phyloP scores from a whole-genome alignment of 2,113 vertebrate genomes.

The Sisor rabdophorus region DNA sequence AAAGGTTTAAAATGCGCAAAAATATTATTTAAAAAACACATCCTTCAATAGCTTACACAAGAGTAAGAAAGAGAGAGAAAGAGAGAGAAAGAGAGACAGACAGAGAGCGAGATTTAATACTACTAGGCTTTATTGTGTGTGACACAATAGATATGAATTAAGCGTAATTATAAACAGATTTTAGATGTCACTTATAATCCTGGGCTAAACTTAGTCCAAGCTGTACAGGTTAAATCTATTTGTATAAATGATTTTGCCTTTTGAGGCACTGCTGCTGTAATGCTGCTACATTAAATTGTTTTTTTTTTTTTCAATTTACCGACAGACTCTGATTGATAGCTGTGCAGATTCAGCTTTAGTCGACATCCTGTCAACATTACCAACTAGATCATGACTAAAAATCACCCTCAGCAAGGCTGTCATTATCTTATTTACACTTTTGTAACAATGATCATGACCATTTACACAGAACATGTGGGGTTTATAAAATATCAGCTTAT shows the following conservation, averaged over 20 bases:
- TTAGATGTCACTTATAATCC: slow-evolving; percentile 19
- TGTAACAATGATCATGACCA: background rate
- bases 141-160: too few relatives aligned
- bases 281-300: slow-evolving; percentile 41
- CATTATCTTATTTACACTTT: background rate
- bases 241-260: slow-evolving; percentile 37
- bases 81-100: too few relatives aligned
- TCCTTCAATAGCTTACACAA: too few relatives aligned
- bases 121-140: too few relatives aligned
- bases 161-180: slow-evolving; percentile 26
- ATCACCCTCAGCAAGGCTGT: background rate
- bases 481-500: slow-evolving; percentile 11
- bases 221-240: slow-evolving; percentile 32
- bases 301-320: slow-evolving; percentile 6
- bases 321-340: slow-evolving; percentile 1
- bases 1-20: too few relatives aligned
- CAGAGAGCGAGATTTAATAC: too few relatives aligned
- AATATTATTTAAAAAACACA: too few relatives aligned
- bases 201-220: slow-evolving; percentile 2
- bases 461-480: background rate
- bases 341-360: slow-evolving; percentile 1
- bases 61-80: too few relatives aligned
- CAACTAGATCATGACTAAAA: background rate
- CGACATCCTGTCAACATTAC: background rate
- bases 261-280: slow-evolving; percentile 32